Conservation (phyloP, 2,797 vertebrate genomes). For the Malacoraja senta region DNA sequence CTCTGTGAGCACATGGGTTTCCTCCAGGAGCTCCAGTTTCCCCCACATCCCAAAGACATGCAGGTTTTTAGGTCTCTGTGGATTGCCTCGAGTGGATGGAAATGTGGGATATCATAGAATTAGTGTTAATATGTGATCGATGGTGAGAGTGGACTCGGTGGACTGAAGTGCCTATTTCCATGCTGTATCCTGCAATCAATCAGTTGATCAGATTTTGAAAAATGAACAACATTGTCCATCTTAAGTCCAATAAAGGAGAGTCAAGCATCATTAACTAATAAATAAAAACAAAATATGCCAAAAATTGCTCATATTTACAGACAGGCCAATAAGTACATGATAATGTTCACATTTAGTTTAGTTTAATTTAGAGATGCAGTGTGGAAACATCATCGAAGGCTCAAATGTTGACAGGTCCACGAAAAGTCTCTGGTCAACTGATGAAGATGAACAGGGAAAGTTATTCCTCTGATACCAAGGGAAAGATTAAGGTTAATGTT, state of each 20-base stretch:
- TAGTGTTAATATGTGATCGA: no score
- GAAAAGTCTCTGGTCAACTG: neutral
- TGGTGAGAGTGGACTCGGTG: no score
- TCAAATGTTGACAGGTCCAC: neutral
- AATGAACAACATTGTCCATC: constrained; percentile 91
- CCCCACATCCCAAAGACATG: no score
- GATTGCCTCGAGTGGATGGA: no score
- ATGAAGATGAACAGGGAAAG: neutral
- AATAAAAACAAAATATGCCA: constrained; percentile 27
- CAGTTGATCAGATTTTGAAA: constrained; percentile 88
- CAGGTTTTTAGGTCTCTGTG: no score
- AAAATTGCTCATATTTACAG: neutral
- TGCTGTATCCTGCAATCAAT: no score
- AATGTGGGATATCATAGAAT: no score
- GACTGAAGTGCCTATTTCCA: no score
- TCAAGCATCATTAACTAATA: constrained; percentile 85
- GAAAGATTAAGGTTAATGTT: neutral
- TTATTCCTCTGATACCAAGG: neutral
- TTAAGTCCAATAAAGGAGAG: constrained; percentile 94
- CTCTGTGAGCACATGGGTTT: no score
- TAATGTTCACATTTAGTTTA: neutral
- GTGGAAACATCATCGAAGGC: neutral
- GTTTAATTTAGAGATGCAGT: no score
- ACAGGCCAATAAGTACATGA: no score
- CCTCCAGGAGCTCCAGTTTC: no score